Base-by-base conservation (phyloP, 2,888 invertebrate genomes). In the Antheraea yamamai region DNA sequence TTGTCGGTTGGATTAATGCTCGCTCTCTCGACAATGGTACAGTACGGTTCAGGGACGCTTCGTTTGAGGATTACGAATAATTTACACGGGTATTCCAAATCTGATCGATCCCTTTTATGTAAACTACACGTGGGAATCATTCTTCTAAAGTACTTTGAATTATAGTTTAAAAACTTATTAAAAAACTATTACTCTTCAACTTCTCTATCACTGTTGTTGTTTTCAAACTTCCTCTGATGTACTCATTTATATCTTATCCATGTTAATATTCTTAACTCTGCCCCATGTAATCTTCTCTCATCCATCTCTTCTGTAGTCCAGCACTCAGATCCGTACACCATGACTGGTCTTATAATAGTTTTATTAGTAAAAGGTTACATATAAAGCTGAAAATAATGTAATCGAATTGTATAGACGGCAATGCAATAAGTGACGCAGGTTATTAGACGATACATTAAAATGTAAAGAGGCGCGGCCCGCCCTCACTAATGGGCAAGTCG, bases 391-490 rank as follows among this genome's bases (percentile, higher is more conserved):
- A 58, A 8, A 64, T 23, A 68, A 35, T 39, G 68, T 39, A 68
- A 68, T 68, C 68, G 35, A 39, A 80, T 81, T 79, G 79, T 79
- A 83, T 81, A 79, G 78, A 78, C 64, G 75, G 74, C 76, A 79
- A 80, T 79, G 78, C 77, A 75, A 75, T 76, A 76, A 79, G 68
- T 76, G 78, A 81, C 79, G 80, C 77, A 76, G 81, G 81, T 79
- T 81, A 83, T 82, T 79, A 80, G 81, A 76, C 78, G 78, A 81
- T 78, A 83, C 81, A 86, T 87, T 86, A 87, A 87, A 88, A 85
- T 81, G 84, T 84, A 85, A 82, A 83, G 81, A 89, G 92, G 91
- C 84, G 87, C 86, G 89, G 86, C 91, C 79, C 78, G 78, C 80
- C 77, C 80, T 80, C 80, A 77, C 83, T 89, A 89, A 87, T 88